A percentile compares a stretch with the other conserved stretches of the same genome.
These are phyloP conservation scores for Gymnopithys bicolor DNA, from an alignment of 2,797 vertebrate species.

Conservation along the genomic window DNA sequence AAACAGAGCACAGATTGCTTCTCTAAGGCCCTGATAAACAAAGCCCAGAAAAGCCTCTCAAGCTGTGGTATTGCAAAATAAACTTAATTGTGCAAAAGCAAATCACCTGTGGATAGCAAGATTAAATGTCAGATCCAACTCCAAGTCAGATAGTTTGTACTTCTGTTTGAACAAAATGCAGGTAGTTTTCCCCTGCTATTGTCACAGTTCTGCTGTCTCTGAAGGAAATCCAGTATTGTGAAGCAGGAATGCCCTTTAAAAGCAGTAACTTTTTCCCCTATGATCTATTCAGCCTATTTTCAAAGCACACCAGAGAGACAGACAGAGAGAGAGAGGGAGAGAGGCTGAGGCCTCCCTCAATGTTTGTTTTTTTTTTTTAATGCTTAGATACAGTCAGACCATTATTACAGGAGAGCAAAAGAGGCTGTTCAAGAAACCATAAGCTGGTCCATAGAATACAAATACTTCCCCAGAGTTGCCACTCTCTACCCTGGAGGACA, in stretches of 20 bases:
- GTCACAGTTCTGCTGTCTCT: not conserved
- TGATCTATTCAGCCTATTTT: not conserved
- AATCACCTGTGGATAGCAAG: constrained; percentile 40
- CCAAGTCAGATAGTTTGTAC: not conserved
- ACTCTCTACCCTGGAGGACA: not conserved
- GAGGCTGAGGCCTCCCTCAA: not conserved
- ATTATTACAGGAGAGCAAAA: not conserved
- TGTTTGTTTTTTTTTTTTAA: not conserved
- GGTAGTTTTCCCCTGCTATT: not conserved
- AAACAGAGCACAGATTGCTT: constrained; percentile 69
- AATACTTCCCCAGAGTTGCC: not conserved
- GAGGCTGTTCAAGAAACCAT: not conserved
- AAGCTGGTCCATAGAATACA: not conserved
- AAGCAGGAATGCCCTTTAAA: not conserved
- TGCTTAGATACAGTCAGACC: not conserved
- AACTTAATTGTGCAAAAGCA: constrained; percentile 59
- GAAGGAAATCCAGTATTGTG: not conserved
- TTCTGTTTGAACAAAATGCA: constrained; percentile 10
- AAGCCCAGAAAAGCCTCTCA: constrained; percentile 67
- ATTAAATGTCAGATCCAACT: constrained; percentile 17
- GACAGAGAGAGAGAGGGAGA: no score
- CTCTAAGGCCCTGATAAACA: constrained; percentile 68
- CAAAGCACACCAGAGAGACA: not conserved
- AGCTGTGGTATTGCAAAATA: constrained; percentile 56
- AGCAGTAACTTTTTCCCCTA: not conserved